Evolutionary conservation across 2,113 vertebrate species (phyloP).

Genomic region (Orthonyx spaldingii): DNA sequence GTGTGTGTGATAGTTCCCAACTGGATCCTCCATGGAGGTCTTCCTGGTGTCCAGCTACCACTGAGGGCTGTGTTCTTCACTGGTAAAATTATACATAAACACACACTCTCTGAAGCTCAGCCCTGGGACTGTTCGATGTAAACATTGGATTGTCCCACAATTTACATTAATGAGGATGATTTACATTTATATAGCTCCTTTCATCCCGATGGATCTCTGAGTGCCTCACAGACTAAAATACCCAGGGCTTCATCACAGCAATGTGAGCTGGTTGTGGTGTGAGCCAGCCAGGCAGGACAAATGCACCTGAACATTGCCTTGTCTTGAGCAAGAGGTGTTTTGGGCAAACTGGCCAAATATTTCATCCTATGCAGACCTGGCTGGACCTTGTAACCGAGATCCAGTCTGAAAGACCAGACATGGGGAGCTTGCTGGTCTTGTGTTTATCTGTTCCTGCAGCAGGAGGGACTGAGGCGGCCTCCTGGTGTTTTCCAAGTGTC

Average conservation of each 20-base stretch:
- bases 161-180: slow-evolving; percentile 50
- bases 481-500: background rate
- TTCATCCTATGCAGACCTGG: background rate
- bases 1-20: background rate
- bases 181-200: slow-evolving; percentile 56
- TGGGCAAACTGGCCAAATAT: background rate
- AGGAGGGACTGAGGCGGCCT: background rate
- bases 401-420: background rate
- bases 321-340: background rate
- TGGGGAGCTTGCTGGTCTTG: background rate
- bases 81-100: background rate
- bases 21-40: background rate
- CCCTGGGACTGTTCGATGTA: background rate
- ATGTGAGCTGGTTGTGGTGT: background rate
- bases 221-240: background rate
- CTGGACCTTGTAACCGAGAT: background rate
- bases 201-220: slow-evolving; percentile 13
- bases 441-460: background rate
- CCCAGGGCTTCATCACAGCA: background rate
- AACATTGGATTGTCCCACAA: background rate
- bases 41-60: background rate
- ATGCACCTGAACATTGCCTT: accelerated
- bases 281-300: background rate
- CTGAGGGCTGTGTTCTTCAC: background rate
- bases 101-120: background rate